These are phyloP conservation scores for Spodoptera picta DNA, from an alignment of 2,888 invertebrate genomes.

Conservation along the genomic window DNA sequence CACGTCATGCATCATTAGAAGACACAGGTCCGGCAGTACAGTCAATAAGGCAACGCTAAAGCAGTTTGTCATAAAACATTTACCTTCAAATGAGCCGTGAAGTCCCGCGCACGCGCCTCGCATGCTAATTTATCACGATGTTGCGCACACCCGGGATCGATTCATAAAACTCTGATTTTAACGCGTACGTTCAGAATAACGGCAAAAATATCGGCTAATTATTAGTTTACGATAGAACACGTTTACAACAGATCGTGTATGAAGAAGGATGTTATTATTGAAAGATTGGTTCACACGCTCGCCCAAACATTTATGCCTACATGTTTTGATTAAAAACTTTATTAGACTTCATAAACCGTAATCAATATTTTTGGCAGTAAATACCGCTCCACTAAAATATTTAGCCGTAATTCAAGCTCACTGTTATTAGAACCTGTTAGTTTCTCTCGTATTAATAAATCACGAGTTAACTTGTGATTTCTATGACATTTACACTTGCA, in stretches of 20 bases:
- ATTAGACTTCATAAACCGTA: constrained; percentile 30
- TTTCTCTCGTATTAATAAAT: constrained; percentile 25
- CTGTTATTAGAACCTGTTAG: constrained; percentile 19
- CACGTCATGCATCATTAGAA: constrained; percentile 39
- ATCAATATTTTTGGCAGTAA: constrained; percentile 19
- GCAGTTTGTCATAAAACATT: constrained; percentile 65
- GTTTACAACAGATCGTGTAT: constrained; percentile 13
- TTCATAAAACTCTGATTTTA: constrained; percentile 17
- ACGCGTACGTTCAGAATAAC: constrained; percentile 21
- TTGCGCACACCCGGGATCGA: constrained; percentile 20
- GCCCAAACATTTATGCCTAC: constrained; percentile 4
- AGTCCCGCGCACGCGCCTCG: constrained; percentile 59
- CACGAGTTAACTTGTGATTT: constrained; percentile 29
- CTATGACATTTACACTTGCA: constrained; percentile 30
- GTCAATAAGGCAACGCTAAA: constrained; percentile 50
- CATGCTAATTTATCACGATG: constrained; percentile 53
- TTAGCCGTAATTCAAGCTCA: constrained; percentile 8
- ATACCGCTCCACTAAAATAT: constrained; percentile 5
- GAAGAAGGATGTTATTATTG: constrained; percentile 16
- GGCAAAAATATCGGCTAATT: constrained; percentile 36
- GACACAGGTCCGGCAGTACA: constrained; percentile 36
- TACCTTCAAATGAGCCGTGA: constrained; percentile 68
- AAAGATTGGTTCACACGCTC: constrained; percentile 24
- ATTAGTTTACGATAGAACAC: constrained; percentile 22
- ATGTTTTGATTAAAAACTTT: constrained; percentile 19